Conservation (phyloP, 2,113 vertebrate species). For the Anhinga anhinga region DNA sequence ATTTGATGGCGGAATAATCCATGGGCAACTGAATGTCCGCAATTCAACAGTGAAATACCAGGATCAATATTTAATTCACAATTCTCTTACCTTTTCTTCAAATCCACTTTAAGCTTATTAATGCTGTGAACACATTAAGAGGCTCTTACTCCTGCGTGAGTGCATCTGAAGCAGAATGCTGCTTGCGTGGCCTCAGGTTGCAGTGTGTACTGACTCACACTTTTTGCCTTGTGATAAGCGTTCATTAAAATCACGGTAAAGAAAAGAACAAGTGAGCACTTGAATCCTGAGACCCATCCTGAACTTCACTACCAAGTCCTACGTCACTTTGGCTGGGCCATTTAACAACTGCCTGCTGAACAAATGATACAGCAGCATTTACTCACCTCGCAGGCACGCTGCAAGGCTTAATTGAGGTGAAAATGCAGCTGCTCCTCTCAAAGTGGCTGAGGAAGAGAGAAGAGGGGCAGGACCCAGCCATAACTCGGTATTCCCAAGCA, state of each 20-base stretch:
- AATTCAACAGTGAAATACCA: conserved; percentile 31
- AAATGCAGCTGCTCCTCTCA: not conserved
- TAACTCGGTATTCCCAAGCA: not conserved
- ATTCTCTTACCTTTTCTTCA: conserved; percentile 24
- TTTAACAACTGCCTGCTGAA: not conserved
- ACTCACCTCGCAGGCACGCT: accelerated
- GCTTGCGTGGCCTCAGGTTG: not conserved
- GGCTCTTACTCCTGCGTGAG: not conserved
- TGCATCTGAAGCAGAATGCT: not conserved
- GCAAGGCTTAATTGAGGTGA: not conserved
- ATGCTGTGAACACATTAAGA: conserved; percentile 13
- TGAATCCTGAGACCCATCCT: not conserved
- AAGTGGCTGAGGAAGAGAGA: not conserved
- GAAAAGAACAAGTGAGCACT: not conserved
- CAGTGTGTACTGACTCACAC: not conserved
- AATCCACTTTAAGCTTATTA: conserved; percentile 36
- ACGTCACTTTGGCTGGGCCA: not conserved
- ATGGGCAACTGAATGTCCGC: not conserved
- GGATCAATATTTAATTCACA: conserved; percentile 62
- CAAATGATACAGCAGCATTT: not conserved
- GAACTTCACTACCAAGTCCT: not conserved
- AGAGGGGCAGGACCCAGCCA: not conserved
- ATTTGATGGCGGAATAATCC: conserved; percentile 15
- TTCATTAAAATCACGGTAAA: not conserved
- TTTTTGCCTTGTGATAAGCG: not conserved